A percentile compares a stretch with the other conserved stretches of the same genome.
Conservation (phyloP, 2,888 invertebrate genomes). For the Barypeithes pellucidus region DNA sequence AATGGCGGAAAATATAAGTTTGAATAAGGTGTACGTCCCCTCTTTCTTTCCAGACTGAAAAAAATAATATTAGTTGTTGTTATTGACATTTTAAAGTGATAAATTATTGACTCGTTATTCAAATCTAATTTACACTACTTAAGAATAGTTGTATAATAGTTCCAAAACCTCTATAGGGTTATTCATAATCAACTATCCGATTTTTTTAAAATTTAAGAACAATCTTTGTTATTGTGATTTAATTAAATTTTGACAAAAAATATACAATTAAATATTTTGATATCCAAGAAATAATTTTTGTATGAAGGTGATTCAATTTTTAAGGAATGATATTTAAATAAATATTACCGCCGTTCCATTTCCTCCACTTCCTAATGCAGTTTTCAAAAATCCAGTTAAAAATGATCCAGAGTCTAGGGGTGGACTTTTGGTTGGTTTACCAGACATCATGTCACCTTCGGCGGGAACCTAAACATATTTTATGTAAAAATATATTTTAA, state of each 20-base stretch:
- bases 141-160: too few relatives aligned
- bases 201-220: too few relatives aligned
- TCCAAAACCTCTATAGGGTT: too few relatives aligned
- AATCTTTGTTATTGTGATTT: too few relatives aligned
- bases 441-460: slow-evolving; percentile 34
- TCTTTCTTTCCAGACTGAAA: slow-evolving; percentile 53
- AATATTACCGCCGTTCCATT: slow-evolving; percentile 40
- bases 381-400: slow-evolving; percentile 62
- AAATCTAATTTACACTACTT: too few relatives aligned
- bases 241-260: too few relatives aligned
- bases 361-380: slow-evolving; percentile 57
- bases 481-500: background rate
- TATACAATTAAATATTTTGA: too few relatives aligned
- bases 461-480: background rate
- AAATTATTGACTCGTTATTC: too few relatives aligned
- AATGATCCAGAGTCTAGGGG: slow-evolving; percentile 64
- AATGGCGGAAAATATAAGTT: slow-evolving; percentile 65
- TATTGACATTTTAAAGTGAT: too few relatives aligned
- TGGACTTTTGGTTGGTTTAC: slow-evolving; percentile 43
- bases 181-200: too few relatives aligned
- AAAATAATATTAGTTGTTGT: too few relatives aligned
- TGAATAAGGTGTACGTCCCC: slow-evolving; percentile 63
- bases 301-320: slow-evolving; percentile 13
- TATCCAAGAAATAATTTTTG: background rate
- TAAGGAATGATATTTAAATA: background rate